A percentile compares a stretch with the other conserved stretches of the same genome.
Evolutionary conservation across 2,113 vertebrate genomes (phyloP).

Genomic region (Callipepla californica): DNA sequence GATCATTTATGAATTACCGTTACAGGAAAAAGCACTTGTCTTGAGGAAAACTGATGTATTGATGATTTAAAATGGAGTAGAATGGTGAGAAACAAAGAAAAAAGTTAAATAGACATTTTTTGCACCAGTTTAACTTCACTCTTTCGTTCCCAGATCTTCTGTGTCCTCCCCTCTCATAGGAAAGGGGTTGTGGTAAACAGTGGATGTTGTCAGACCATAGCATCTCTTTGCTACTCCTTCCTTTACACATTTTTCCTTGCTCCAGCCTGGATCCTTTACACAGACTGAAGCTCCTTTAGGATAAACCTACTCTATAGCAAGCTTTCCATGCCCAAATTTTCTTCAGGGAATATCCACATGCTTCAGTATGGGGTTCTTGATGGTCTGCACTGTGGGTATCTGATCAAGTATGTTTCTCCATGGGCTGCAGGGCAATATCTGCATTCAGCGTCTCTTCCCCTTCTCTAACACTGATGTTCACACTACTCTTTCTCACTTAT

Average conservation of each 20-base stretch:
- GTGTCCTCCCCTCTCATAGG: fast-evolving
- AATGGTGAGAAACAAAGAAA: neutral
- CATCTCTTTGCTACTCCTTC: neutral
- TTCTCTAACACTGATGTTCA: neutral
- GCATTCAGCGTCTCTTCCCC: neutral
- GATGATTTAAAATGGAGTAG: neutral
- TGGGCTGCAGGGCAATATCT: neutral
- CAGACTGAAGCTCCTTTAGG: neutral
- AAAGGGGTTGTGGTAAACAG: neutral
- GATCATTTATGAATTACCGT: neutral
- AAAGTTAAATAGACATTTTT: neutral
- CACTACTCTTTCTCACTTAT: neutral
- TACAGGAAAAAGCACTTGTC: neutral
- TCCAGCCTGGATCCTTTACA: neutral
- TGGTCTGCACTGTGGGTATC: neutral
- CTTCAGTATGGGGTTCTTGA: neutral
- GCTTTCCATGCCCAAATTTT: neutral
- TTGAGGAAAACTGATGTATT: neutral
- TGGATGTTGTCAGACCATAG: neutral
- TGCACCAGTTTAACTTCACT: neutral
- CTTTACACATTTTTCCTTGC: neutral
- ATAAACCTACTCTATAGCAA: neutral
- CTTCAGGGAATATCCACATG: neutral
- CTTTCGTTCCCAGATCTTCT: neutral
- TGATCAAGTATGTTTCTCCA: neutral